phyloP scores from a whole-genome alignment of 2,113 vertebrate genomes.

The Hippocampus zosterae region DNA sequence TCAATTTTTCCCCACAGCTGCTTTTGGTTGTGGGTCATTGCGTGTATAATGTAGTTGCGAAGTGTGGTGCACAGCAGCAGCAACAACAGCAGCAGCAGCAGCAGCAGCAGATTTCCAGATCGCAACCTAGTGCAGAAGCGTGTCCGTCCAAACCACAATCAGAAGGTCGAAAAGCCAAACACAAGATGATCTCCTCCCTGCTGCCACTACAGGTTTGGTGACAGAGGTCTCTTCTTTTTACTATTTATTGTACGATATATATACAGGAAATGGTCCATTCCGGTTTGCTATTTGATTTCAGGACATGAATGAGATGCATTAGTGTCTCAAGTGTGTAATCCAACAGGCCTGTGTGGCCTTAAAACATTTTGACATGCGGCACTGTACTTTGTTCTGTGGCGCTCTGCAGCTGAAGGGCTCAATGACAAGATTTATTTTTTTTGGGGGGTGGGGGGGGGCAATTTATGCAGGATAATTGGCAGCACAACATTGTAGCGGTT shows the following conservation, averaged over 20 bases:
- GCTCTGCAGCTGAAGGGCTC: slow-evolving; percentile 32
- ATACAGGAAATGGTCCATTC: slow-evolving; percentile 44
- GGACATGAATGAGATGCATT: slow-evolving; percentile 38
- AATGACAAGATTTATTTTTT: slow-evolving; percentile 15
- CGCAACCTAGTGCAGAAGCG: slow-evolving; percentile 43
- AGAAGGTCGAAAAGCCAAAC: slow-evolving; percentile 31
- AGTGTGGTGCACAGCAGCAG: slow-evolving; percentile 28
- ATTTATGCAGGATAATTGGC: slow-evolving; percentile 46
- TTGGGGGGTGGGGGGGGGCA: no score
- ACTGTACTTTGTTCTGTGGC: slow-evolving; percentile 19
- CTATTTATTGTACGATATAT: slow-evolving; percentile 5
- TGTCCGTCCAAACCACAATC: slow-evolving; percentile 26
- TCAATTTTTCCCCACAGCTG: slow-evolving; percentile 31
- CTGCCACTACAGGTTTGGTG: slow-evolving; percentile 28
- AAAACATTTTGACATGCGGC: slow-evolving; percentile 39
- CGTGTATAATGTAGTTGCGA: slow-evolving; percentile 31
- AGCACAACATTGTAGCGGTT: not conserved
- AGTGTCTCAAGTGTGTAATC: slow-evolving; percentile 33
- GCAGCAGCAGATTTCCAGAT: slow-evolving; percentile 33
- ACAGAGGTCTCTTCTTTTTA: slow-evolving; percentile 17
- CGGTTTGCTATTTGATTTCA: slow-evolving; percentile 24
- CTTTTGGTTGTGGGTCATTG: slow-evolving; percentile 28
- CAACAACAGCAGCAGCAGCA: slow-evolving; percentile 20
- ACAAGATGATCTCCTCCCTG: slow-evolving; percentile 49
- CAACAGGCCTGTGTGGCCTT: slow-evolving; percentile 23